Evolutionary conservation across 1,140 invertebrate species (phyloP).

Genomic region (Forficula auricularia): DNA sequence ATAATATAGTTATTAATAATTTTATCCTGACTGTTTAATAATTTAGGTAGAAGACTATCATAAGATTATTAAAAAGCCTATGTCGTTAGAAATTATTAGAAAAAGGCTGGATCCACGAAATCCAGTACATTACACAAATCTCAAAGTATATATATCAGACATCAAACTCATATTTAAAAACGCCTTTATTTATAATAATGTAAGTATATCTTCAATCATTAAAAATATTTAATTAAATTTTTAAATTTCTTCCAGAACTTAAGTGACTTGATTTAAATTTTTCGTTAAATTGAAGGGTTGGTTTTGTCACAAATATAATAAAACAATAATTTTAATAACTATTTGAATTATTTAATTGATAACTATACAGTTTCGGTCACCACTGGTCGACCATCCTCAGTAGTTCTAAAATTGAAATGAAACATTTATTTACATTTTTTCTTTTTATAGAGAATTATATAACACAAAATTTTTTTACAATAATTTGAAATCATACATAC

Average conservation of each 20-base stretch:
- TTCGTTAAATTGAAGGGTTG: not conserved
- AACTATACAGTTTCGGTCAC: not conserved
- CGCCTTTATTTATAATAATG: slow-evolving; percentile 66
- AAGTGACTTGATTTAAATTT: slow-evolving; percentile 2
- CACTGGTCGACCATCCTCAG: too few species aligned
- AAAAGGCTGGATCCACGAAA: slow-evolving; percentile 53
- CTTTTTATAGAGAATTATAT: too few species aligned
- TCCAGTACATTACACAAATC: slow-evolving; percentile 51
- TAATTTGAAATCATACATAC: too few species aligned
- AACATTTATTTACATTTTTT: too few species aligned
- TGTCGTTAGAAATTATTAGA: slow-evolving; percentile 67
- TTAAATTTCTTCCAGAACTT: too few species aligned
- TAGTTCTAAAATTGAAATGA: too few species aligned
- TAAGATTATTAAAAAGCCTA: slow-evolving; percentile 55
- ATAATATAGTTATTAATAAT: not conserved
- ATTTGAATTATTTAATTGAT: not conserved
- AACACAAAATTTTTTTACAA: too few species aligned
- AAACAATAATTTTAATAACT: not conserved
- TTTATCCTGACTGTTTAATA: not conserved
- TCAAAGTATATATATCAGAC: slow-evolving; percentile 62
- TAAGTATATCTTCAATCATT: too few species aligned
- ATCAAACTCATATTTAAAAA: slow-evolving; percentile 74
- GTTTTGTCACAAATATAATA: not conserved
- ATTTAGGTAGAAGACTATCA: slow-evolving; percentile 57
- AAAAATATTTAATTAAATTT: too few species aligned